Base-by-base conservation (phyloP, 2,888 invertebrate genomes). In the Drosophila quinaria region DNA sequence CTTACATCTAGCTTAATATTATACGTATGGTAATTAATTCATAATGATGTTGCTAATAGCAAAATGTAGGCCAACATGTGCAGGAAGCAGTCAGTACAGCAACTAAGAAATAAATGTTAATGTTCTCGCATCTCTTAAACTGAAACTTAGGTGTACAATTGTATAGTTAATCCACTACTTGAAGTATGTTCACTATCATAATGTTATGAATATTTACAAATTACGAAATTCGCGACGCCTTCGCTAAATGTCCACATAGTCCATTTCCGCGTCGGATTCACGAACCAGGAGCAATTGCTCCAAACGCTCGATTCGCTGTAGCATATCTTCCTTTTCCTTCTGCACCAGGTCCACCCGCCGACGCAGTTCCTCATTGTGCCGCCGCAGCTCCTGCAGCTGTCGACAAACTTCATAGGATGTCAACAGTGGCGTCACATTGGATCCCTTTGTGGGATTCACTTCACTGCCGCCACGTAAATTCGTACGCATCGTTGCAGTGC, bases 351-450 rank as follows among this genome's bases (percentile, higher is more conserved):
- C 92, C 31, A 92, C 82, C 61, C 92, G 90, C 51, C 91, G 87
- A 4, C 85, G 81, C 31, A 93, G 55, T 2, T 92, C 92, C 17
- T 92, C 92, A 58, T 91, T 91, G 66, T 91, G 87, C 19, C 90
- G 90, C 13, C 90, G 87, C 47, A 93, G 68, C 35, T 92, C 92
- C 25, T 90, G 76, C 3, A 93, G 70, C 69, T 93, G 92, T 0
- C 92, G 87, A 58, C 91, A 91, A 22, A 93, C 89, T 68, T 93
- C 93, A 4, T 91, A 81, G 29, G 90, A 86, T n/a, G 90, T 87
- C 15, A 92, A 67, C 64, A 91, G 29, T 5, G 91, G 91, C 74
- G 91, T 87, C 9, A 90, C 82, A 52, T 90, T 79, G 3, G 88
- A 77, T 1, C 79, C 51, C 31, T 81, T 78, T 5, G 78, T 61